Conservation (phyloP, 2,113 vertebrate species). For the Pristiophorus japonicus region DNA sequence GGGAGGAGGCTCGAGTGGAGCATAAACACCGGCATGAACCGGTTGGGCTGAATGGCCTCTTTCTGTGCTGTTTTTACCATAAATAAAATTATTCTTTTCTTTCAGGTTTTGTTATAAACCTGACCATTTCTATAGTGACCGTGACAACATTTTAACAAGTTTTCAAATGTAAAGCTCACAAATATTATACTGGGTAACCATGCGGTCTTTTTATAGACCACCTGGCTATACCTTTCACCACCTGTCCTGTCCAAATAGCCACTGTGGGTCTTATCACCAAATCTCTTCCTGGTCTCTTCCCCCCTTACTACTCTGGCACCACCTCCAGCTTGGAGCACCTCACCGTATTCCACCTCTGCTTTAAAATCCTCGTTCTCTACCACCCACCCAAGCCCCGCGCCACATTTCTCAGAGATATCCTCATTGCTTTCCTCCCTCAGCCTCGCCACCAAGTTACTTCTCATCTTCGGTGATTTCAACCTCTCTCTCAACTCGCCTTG, state of each 20-base stretch:
- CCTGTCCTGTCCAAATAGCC: too few relatives aligned
- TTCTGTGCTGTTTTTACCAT: too few relatives aligned
- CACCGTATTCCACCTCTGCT: not conserved
- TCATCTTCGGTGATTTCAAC: not conserved
- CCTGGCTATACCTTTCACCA: not conserved
- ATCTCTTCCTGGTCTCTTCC: not conserved
- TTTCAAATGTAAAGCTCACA: not conserved
- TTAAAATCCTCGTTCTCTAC: not conserved
- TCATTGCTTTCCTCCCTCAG: not conserved
- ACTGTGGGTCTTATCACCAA: not conserved
- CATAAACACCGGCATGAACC: too few relatives aligned
- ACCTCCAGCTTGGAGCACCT: not conserved
- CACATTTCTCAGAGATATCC: too few relatives aligned
- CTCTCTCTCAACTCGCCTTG: not conserved
- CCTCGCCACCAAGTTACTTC: not conserved
- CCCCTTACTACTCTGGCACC: not conserved
- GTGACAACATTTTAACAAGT: not conserved
- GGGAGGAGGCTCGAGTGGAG: too few relatives aligned
- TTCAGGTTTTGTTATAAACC: not conserved
- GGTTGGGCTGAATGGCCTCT: too few relatives aligned
- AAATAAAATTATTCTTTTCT: not conserved
- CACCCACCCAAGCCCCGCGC: too few relatives aligned
- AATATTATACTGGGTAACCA: not conserved
- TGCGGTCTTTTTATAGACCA: not conserved
- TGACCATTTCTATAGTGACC: not conserved